Conservation (phyloP, 23 tunicate genomes). For the Halocynthia aurantium region DNA sequence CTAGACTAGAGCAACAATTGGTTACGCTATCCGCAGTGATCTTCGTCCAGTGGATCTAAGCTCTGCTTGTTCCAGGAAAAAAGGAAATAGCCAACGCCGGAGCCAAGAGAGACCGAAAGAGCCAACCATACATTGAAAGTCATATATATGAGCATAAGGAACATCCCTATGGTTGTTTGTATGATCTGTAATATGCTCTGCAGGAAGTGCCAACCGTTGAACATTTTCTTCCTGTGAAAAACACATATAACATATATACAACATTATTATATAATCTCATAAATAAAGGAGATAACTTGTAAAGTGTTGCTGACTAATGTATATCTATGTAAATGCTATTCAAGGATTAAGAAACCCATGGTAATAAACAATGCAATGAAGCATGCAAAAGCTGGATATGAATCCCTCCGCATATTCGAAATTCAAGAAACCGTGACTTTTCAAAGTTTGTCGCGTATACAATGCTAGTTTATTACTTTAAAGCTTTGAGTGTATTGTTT, state of each 20-base stretch:
- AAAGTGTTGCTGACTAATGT: too few species aligned
- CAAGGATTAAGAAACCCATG: too few species aligned
- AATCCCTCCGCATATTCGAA: background rate
- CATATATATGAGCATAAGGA: constrained; percentile 66
- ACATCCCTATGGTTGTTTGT: constrained; percentile 56
- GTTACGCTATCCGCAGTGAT: constrained; percentile 17
- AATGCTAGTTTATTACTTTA: too few species aligned
- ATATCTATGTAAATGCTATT: too few species aligned
- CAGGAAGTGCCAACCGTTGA: constrained; percentile 55
- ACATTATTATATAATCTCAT: too few species aligned
- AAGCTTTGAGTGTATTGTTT: too few species aligned
- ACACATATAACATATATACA: background rate
- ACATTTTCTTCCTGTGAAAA: constrained; percentile 30
- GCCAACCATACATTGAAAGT: constrained; percentile 64
- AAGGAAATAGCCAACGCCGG: constrained; percentile 48
- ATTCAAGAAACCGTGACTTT: background rate
- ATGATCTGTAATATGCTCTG: constrained; percentile 49
- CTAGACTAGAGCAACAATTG: background rate
- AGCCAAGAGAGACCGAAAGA: constrained; percentile 53
- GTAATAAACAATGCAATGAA: too few species aligned
- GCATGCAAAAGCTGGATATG: too few species aligned
- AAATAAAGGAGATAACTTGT: too few species aligned
- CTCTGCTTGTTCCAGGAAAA: constrained; percentile 39
- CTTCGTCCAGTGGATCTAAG: constrained; percentile 8
- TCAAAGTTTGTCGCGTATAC: too few species aligned